phyloP scores from a whole-genome alignment of 2,113 vertebrate genomes.

The Nymphicus hollandicus region DNA sequence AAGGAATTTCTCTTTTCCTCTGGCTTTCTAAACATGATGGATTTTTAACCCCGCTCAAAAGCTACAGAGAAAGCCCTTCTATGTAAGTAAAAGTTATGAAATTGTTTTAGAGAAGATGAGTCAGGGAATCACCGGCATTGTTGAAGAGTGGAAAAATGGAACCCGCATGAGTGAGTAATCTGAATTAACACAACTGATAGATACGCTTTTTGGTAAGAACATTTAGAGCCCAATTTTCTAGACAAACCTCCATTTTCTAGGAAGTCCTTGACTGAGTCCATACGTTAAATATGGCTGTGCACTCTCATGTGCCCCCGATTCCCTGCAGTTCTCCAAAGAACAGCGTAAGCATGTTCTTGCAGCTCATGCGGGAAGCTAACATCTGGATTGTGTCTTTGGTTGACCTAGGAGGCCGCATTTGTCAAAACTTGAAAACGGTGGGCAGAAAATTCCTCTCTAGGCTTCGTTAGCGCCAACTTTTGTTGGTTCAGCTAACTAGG shows the following conservation, averaged over 20 bases:
- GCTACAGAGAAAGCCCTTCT: not conserved
- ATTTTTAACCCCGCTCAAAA: not conserved
- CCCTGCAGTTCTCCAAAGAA: not conserved
- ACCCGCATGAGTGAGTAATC: not conserved
- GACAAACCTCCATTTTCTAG: conserved; percentile 2
- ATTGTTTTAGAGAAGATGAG: not conserved
- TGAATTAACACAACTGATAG: not conserved
- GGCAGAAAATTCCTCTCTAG: conserved; percentile 35
- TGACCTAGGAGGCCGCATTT: conserved; percentile 44
- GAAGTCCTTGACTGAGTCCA: not conserved
- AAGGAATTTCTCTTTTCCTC: not conserved
- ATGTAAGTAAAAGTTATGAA: not conserved
- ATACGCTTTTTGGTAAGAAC: not conserved
- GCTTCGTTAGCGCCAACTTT: conserved; percentile 18
- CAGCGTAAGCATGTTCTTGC: not conserved
- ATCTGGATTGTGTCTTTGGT: conserved; percentile 30
- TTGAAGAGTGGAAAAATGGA: not conserved
- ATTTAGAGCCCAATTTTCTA: not conserved
- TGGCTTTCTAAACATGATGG: not conserved
- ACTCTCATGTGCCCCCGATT: not conserved
- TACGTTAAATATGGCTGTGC: not conserved
- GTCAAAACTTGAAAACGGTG: conserved; percentile 32
- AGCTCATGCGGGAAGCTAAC: not conserved
- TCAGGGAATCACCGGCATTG: not conserved
- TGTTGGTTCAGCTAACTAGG: conserved; percentile 52